Base-by-base conservation (phyloP, 2,113 vertebrate species). In the Elephantulus edwardii region DNA sequence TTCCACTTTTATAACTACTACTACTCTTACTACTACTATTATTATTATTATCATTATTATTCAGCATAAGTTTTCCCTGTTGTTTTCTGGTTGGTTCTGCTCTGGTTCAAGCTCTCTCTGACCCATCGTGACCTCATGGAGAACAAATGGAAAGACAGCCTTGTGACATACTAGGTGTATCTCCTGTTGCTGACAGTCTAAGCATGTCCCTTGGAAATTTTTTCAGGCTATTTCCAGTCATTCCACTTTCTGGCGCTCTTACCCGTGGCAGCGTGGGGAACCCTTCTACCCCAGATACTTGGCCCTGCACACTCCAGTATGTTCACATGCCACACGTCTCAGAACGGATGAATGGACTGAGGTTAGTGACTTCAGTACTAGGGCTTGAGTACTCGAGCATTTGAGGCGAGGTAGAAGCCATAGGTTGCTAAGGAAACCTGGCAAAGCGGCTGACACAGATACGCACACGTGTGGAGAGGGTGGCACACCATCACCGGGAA, bases 191-290 rank as follows among this genome's bases (percentile, higher is more conserved):
- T 77, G 38, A 56, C 35, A 58, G n/a, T 13, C 44, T 48, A 6
- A 40, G 52, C 52, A 12, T 13, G 13, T 50, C 46, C 28, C 35
- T 38, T 82, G 7, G 40, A 93, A 84, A 91, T 75, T 70, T 28
- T 66, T 56, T 74, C 62, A 92, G 22, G 42, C 52, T 79, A 20
- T 58, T 92, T 79, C 44, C 68, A 82, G 64, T 71, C 28, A 87
- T 4, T 54, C 16, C 2, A 52, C 9, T 88, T 44, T 14, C 50
- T 35, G 50, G 64, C 33, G 84, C 58, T 83, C 62, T 4, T 1
- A 5, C 76, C 5, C 2, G 86, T 60, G 46, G n/a, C 56, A 92
- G 11, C 35, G 35, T 1, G 4, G 30, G n/a, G 17, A 56, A 24
- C 20, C 68, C 8, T 16, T 30, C 24, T 77, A 64, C 6, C 17